Conservation (phyloP, 1,140 invertebrate species). For the Hypothenemus hampei region DNA sequence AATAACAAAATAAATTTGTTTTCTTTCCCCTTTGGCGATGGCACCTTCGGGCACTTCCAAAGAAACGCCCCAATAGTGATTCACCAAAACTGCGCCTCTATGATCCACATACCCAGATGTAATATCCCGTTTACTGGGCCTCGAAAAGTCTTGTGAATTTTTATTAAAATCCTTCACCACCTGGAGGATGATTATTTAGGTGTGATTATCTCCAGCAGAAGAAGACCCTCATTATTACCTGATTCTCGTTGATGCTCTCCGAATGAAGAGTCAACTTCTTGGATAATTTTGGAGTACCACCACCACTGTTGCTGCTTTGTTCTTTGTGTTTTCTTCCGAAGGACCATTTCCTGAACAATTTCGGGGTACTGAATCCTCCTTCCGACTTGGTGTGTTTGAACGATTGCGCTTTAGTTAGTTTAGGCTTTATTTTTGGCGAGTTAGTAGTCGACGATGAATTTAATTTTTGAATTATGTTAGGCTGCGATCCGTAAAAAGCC, state of each 20-base stretch:
- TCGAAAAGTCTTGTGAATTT: conserved; percentile 33
- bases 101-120: conserved; percentile 70
- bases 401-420: conserved; percentile 46
- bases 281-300: conserved; percentile 31
- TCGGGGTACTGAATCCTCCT: conserved; percentile 35
- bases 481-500: conserved; percentile 46
- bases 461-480: conserved; percentile 45
- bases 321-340: conserved; percentile 34
- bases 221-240: conserved; percentile 3
- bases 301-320: no score
- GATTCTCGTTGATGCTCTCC: conserved; percentile 27
- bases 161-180: conserved; percentile 27
- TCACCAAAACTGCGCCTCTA: conserved; percentile 76
- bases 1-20: conserved; percentile 95
- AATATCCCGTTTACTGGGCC: conserved; percentile 40
- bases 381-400: conserved; percentile 43
- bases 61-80: conserved; percentile 83
- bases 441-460: conserved; percentile 40
- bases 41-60: conserved; percentile 84
- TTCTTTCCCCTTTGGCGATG: conserved; percentile 69
- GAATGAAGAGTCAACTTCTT: conserved; percentile 32
- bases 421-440: conserved; percentile 41
- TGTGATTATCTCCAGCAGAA: background rate
- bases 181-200: conserved; percentile 2
- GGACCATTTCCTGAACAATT: conserved; percentile 42